Conservation (phyloP, 2,888 invertebrate genomes). For the Synergus umbraculus region DNA sequence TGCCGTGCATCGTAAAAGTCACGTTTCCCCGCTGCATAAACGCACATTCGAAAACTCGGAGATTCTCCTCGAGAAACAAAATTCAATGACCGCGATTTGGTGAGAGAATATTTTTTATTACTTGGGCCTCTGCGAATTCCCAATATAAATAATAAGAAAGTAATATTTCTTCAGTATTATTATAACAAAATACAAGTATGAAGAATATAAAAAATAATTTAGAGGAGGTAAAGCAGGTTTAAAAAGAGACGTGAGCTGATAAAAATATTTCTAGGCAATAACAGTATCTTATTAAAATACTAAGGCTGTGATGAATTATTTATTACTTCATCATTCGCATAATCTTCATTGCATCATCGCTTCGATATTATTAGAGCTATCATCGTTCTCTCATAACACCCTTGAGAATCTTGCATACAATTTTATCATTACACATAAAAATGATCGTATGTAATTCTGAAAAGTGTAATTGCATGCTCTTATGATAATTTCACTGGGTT, state of each 20-base stretch:
- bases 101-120: neutral
- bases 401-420: slow-evolving; percentile 27
- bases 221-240: neutral
- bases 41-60: neutral
- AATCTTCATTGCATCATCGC: slow-evolving; percentile 22
- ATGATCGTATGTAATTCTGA: slow-evolving; percentile 1
- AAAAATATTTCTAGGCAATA: slow-evolving; percentile 11
- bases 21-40: slow-evolving; percentile 9
- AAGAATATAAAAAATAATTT: neutral
- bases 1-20: slow-evolving; percentile 49
- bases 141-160: neutral
- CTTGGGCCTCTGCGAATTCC: neutral
- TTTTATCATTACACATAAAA: neutral
- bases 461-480: neutral
- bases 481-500: neutral
- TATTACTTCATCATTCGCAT: slow-evolving; percentile 20
- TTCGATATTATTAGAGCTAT: slow-evolving; percentile 15
- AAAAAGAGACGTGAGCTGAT: neutral
- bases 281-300: slow-evolving; percentile 4
- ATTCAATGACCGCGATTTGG: neutral
- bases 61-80: neutral
- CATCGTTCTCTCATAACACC: slow-evolving; percentile 21
- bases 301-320: slow-evolving; percentile 22
- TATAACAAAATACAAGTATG: neutral
- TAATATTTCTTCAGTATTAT: neutral